Percentiles rank a stretch among this genome's conserved stretches.
phyloP scores from a whole-genome alignment of 2,888 invertebrate species.

The Geophilus truncorum region DNA sequence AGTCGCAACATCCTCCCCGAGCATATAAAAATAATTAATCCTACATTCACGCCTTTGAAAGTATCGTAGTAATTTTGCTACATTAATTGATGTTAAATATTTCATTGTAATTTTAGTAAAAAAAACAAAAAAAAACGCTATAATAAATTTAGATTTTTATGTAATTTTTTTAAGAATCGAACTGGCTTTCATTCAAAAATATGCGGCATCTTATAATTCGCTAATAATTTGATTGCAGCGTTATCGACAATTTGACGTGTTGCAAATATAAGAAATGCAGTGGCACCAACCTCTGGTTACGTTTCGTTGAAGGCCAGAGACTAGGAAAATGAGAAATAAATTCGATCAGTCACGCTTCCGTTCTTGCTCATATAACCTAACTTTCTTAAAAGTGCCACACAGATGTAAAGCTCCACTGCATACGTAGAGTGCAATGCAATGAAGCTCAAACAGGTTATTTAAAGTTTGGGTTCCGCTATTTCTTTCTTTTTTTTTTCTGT shows the following conservation, averaged over 20 bases:
- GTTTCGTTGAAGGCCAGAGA: conserved; percentile 13
- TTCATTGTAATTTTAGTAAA: too few relatives aligned
- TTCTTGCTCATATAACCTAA: neutral
- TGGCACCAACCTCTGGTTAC: conserved; percentile 3
- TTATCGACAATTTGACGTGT: neutral
- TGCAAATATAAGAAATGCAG: neutral
- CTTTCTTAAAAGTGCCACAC: neutral
- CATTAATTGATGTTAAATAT: too few relatives aligned
- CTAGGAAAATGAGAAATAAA: conserved; percentile 27
- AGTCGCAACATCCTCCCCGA: too few relatives aligned
- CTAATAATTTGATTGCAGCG: neutral
- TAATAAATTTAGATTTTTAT: too few relatives aligned
- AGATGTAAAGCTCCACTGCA: conserved; percentile 18
- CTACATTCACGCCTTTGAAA: too few relatives aligned
- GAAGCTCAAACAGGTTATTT: conserved; percentile 19
- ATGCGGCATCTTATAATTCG: neutral
- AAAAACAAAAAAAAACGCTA: too few relatives aligned
- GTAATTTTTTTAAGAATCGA: too few relatives aligned
- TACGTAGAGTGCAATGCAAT: conserved; percentile 8
- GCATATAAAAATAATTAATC: too few relatives aligned
- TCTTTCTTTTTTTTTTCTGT: neutral
- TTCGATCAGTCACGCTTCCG: conserved; percentile 18
- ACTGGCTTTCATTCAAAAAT: neutral
- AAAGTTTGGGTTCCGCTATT: neutral
- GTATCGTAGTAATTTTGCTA: too few relatives aligned